Evolutionary conservation across 2,888 invertebrate genomes (phyloP), one percentile per base, ranked within the genome.

Genomic region (Torymus aiolomorphi): DNA sequence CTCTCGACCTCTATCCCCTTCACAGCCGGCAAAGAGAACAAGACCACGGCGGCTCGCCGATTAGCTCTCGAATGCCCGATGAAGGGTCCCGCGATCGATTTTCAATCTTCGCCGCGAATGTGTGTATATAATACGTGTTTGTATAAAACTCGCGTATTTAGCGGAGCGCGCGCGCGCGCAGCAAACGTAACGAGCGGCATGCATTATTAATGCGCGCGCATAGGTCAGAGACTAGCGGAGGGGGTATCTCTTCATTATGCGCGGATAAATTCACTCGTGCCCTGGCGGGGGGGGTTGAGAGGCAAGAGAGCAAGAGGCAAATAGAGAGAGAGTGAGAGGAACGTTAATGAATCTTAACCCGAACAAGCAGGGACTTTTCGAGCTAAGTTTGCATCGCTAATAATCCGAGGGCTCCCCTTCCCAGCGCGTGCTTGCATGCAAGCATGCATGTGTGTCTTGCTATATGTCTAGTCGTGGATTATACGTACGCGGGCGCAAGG

Each of bases 291-390:
- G 24, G 42, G 5, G 4, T 2, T 20, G 54, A 59, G 70, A 59
- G 57, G 49, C 42, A 24, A 59, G 56, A 14, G 8, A 24, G 24
- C 31, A 2, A 13, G 12, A 12, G 31, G n/a, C n/a, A n/a, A n/a
- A 31, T 24, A 24, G 31, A 31, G 31, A 59, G 56, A 14, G 14
- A 24, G 24, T 10, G 2, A 20, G 20, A 1, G 10, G 52, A 54
- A n/a, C 61, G 63, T 31, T 73, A 63, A 73, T 54, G 52, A 72
- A 52, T 72, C 20, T 18, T 61, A 61, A 71, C 61, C 51, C 61
- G 61, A 71, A 61, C 61, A 51, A 51, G 18, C 18, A n/a, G 42
- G 2, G 63, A 51, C 51, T 18, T 67, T 20, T 24, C 67, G 13
- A 10, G 67, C 13, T n/a, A 61, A 59, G 49, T 51, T 51, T 14